Evolutionary conservation across 2,113 vertebrate species (phyloP).

Genomic region (Steatornis caripensis): DNA sequence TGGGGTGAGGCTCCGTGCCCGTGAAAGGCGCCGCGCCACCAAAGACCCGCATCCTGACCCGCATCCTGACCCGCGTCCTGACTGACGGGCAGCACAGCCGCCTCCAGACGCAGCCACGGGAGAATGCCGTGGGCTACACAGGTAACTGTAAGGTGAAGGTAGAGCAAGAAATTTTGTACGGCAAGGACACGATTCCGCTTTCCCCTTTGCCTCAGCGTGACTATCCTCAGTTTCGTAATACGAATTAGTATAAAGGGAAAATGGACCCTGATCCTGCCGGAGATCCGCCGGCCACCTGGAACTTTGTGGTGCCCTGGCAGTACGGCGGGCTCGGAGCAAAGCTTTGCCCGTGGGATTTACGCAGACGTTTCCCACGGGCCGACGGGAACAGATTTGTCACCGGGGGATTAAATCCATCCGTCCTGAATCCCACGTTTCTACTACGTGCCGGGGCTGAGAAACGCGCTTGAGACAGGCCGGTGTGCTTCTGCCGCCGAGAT

Average conservation of each 20-base stretch:
- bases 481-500: not conserved
- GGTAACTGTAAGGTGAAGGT: not conserved
- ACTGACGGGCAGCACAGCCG: no score
- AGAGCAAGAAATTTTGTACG: not conserved
- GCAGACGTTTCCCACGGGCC: not conserved
- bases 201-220: not conserved
- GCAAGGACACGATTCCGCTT: not conserved
- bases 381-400: not conserved
- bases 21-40: not conserved
- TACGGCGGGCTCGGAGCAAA: accelerated
- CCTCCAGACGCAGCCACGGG: not conserved
- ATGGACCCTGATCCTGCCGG: accelerated
- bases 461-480: accelerated
- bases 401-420: no score
- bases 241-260: not conserved
- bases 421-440: not conserved
- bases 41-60: not conserved
- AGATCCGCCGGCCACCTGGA: not conserved
- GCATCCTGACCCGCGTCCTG: not conserved
- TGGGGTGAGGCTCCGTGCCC: not conserved
- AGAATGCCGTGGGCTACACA: not conserved
- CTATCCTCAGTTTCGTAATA: not conserved
- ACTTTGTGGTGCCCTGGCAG: no score
- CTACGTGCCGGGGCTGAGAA: not conserved
- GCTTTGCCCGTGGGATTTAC: accelerated